A percentile compares a stretch with the other conserved stretches of the same genome.
Conservation (phyloP, 1,140 invertebrate genomes). For the Zeugodacus cucurbitae region DNA sequence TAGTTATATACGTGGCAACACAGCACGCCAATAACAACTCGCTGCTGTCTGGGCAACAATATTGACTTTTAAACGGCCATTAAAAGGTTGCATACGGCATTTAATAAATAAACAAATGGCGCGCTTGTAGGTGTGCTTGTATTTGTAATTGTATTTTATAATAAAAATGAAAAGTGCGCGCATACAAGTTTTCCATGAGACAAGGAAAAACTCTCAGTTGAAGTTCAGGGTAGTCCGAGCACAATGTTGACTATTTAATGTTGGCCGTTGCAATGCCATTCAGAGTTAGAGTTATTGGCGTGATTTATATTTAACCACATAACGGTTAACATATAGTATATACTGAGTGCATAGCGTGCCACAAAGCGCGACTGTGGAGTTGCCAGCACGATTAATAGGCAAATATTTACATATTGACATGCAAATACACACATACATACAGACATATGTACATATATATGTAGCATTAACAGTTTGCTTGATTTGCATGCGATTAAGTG, state of each 20-base stretch:
- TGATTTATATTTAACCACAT: not conserved
- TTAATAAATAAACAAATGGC: not conserved
- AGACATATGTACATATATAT: not conserved
- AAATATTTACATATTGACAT: constrained; percentile 10
- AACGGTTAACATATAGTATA: not conserved
- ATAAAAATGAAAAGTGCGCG: not conserved
- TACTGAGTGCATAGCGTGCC: not conserved
- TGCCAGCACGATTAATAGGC: not conserved
- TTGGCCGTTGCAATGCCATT: not conserved
- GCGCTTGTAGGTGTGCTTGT: not conserved
- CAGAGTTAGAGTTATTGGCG: not conserved
- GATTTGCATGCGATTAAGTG: not conserved
- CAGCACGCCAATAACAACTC: not conserved
- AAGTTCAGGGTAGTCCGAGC: constrained; percentile 9
- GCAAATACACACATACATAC: not conserved
- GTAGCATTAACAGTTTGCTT: not conserved
- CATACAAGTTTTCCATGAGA: not conserved
- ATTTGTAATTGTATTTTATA: not conserved
- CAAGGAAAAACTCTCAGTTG: constrained; percentile 21
- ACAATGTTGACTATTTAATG: not conserved
- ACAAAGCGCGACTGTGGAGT: not conserved
- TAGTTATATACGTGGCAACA: not conserved
- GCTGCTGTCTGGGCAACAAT: not conserved
- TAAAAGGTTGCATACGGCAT: not conserved
- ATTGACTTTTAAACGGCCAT: not conserved